Percentiles rank a stretch among this genome's conserved stretches.
Evolutionary conservation across 2,797 vertebrate species (phyloP).

Genomic region (Spheniscus humboldti): DNA sequence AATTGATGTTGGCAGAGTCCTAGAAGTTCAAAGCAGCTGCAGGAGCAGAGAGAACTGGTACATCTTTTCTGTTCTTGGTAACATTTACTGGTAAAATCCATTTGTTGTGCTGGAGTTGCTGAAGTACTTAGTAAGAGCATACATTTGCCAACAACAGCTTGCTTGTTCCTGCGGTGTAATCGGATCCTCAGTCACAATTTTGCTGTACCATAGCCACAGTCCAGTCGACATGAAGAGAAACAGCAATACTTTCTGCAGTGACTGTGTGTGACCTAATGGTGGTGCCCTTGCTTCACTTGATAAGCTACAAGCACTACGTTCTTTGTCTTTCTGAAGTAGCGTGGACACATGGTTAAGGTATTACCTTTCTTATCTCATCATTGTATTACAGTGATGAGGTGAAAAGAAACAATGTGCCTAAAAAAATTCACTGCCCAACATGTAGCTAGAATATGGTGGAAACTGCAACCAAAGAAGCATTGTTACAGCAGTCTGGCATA

Average conservation of each 20-base stretch:
- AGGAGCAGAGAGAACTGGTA: neutral
- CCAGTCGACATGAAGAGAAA: neutral
- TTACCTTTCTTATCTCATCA: neutral
- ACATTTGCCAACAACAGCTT: neutral
- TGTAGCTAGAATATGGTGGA: neutral
- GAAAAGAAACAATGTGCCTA: neutral
- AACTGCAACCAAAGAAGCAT: neutral
- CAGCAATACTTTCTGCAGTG: neutral
- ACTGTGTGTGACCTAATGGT: neutral
- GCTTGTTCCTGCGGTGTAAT: neutral
- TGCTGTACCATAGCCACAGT: neutral
- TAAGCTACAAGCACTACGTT: neutral
- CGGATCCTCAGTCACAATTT: neutral
- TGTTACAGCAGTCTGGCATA: neutral
- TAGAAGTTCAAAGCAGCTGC: neutral
- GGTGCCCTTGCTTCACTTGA: conserved; percentile 25
- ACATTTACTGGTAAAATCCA: neutral
- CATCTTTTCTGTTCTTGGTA: neutral
- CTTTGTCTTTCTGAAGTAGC: conserved; percentile 11
- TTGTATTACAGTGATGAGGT: neutral
- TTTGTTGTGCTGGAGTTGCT: neutral
- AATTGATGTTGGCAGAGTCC: neutral
- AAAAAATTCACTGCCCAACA: neutral
- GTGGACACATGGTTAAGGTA: neutral
- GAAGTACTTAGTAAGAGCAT: neutral